Conservation (phyloP, 1,140 invertebrate species). For the Protaetia brevitarsis region DNA sequence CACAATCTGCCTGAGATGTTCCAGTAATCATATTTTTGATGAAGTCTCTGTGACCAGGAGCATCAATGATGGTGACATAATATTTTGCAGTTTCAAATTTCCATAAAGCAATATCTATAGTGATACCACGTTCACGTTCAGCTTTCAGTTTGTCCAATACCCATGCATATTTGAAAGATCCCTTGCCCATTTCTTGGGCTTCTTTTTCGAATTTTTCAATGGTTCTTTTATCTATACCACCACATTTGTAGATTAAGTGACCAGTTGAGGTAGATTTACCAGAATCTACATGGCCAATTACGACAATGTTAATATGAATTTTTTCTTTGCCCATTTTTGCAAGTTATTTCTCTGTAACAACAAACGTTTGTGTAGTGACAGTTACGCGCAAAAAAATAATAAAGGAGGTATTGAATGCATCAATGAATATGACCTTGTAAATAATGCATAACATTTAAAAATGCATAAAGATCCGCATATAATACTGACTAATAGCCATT, state of each 20-base stretch:
- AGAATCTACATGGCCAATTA: slow-evolving; percentile 96
- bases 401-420: not conserved
- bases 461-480: not conserved
- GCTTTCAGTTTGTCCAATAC: slow-evolving; percentile 98
- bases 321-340: slow-evolving; percentile 86
- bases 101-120: slow-evolving; percentile 99
- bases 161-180: slow-evolving; percentile 97
- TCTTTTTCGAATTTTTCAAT: slow-evolving; percentile 98
- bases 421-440: slow-evolving; percentile 20
- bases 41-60: slow-evolving; percentile 98
- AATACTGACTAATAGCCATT: slow-evolving; percentile 6
- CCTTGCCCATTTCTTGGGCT: slow-evolving; percentile 96
- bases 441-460: not conserved
- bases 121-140: slow-evolving; percentile 99
- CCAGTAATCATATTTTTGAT: slow-evolving; percentile 99
- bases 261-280: slow-evolving; percentile 96
- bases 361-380: not conserved
- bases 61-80: slow-evolving; percentile 99
- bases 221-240: slow-evolving; percentile 94
- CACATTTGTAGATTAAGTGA: slow-evolving; percentile 96
- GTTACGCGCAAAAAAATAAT: not conserved
- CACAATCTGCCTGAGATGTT: slow-evolving; percentile 97
- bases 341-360: not conserved
- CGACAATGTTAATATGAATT: slow-evolving; percentile 97
- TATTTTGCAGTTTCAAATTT: slow-evolving; percentile 98